A percentile compares a stretch with the other conserved stretches of the same genome.
Conservation (phyloP, 1,140 invertebrate species). For the Pseudoatta argentina region DNA sequence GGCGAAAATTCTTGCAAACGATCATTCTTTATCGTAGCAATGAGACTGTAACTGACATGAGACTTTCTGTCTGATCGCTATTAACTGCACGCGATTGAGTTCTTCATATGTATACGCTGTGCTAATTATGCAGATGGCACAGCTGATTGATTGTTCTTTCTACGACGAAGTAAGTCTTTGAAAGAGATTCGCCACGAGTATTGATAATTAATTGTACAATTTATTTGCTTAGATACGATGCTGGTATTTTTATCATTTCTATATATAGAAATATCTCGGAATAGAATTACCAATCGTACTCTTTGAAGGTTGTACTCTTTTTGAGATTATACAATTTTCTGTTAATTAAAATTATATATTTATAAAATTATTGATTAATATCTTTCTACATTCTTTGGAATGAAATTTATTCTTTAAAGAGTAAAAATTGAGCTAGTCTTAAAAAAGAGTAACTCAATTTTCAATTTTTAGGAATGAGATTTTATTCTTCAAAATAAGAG, state of each 20-base stretch:
- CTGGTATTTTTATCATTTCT: not conserved
- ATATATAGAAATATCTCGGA: not conserved
- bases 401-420: too few species aligned
- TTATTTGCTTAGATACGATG: not conserved
- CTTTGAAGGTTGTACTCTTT: too few species aligned
- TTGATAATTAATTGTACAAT: constrained; percentile 14
- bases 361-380: too few species aligned
- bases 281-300: too few species aligned
- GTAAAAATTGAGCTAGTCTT: too few species aligned
- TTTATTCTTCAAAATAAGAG: too few species aligned
- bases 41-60: constrained; percentile 31
- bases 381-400: too few species aligned
- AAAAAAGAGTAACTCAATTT: too few species aligned
- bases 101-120: constrained; percentile 3
- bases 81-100: constrained; percentile 43
- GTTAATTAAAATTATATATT: too few species aligned
- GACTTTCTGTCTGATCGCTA: not conserved
- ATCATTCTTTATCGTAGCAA: constrained; percentile 1
- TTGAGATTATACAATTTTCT: too few species aligned
- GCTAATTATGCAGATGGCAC: constrained; percentile 36
- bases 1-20: constrained; percentile 28
- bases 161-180: not conserved
- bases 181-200: not conserved
- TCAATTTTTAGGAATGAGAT: too few species aligned
- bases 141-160: constrained; percentile 26